These are phyloP conservation scores for Vanacampus margaritifer DNA, from an alignment of 2,113 vertebrate genomes.

Conservation along the genomic window DNA sequence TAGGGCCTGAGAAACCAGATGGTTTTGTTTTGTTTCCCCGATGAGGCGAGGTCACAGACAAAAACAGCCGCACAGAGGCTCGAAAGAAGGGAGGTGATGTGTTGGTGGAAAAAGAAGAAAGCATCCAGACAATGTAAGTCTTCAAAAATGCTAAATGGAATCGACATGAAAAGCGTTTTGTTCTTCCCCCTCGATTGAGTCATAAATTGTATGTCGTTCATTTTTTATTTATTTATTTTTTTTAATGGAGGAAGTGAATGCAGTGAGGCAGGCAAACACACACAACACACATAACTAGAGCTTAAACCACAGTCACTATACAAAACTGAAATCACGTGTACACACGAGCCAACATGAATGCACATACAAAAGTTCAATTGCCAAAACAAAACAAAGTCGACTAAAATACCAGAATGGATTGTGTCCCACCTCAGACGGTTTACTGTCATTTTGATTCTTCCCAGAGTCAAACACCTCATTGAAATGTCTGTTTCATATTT, in stretches of 20 bases:
- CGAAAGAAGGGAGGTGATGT: constrained; percentile 38
- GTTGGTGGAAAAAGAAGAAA: constrained; percentile 41
- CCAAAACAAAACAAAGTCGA: no score
- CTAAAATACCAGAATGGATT: no score
- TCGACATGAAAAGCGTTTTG: not conserved
- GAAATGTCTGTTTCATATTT: no score
- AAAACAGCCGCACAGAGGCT: constrained; percentile 39
- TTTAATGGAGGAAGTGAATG: not conserved
- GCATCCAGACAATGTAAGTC: constrained; percentile 1
- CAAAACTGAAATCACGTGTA: not conserved
- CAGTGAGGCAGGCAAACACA: constrained; percentile 9
- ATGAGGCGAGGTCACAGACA: constrained; percentile 65
- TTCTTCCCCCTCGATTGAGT: no score
- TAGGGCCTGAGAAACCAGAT: constrained; percentile 82
- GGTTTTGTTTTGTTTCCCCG: constrained; percentile 73
- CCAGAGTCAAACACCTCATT: no score
- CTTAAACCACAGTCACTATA: not conserved
- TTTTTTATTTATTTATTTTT: not conserved
- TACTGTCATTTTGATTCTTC: no score
- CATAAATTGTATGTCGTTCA: not conserved
- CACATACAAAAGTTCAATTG: no score
- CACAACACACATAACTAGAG: constrained; percentile 4
- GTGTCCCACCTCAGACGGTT: no score
- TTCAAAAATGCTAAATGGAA: not conserved
- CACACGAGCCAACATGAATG: not conserved